Conservation (phyloP, 1,140 invertebrate genomes). For the Hormaphis cornu region DNA sequence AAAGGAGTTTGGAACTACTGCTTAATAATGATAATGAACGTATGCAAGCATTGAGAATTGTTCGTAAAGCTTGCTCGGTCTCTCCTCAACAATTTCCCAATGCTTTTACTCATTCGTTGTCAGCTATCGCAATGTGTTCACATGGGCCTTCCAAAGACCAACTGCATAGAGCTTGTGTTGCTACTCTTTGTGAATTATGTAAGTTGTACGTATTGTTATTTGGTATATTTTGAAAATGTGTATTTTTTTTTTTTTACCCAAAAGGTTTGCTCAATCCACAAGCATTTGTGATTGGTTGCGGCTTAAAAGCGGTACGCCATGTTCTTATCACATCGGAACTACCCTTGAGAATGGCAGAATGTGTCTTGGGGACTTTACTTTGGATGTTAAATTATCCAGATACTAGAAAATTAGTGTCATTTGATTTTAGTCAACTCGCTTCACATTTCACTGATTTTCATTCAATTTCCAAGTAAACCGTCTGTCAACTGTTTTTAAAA, state of each 20-base stretch:
- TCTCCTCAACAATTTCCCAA: slow-evolving; percentile 56
- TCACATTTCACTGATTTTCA: slow-evolving; percentile 89
- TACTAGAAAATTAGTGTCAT: slow-evolving; percentile 60
- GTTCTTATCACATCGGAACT: slow-evolving; percentile 29
- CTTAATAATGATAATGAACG: slow-evolving; percentile 78
- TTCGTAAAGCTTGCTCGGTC: slow-evolving; percentile 58
- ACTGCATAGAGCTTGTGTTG: slow-evolving; percentile 59
- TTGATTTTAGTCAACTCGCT: slow-evolving; percentile 72
- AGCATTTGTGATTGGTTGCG: slow-evolving; percentile 30
- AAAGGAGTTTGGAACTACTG: slow-evolving; percentile 68
- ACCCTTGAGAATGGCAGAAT: slow-evolving; percentile 50
- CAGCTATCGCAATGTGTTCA: slow-evolving; percentile 69
- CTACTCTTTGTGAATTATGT: slow-evolving; percentile 76
- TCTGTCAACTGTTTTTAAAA: not conserved
- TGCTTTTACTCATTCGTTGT: slow-evolving; percentile 59
- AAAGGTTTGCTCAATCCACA: slow-evolving; percentile 15
- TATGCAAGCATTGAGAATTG: slow-evolving; percentile 76
- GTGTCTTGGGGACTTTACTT: slow-evolving; percentile 74
- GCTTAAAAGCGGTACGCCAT: slow-evolving; percentile 30
- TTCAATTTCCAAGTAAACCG: slow-evolving; percentile 21
- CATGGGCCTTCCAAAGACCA: slow-evolving; percentile 41
- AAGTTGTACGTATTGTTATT: slow-evolving; percentile 35
- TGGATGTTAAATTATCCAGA: slow-evolving; percentile 76
- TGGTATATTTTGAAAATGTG: slow-evolving; percentile 5
- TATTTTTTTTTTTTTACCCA: not conserved